Evolutionary conservation across 2,797 vertebrate genomes (phyloP).

Genomic region (Eospalax fontanierii): DNA sequence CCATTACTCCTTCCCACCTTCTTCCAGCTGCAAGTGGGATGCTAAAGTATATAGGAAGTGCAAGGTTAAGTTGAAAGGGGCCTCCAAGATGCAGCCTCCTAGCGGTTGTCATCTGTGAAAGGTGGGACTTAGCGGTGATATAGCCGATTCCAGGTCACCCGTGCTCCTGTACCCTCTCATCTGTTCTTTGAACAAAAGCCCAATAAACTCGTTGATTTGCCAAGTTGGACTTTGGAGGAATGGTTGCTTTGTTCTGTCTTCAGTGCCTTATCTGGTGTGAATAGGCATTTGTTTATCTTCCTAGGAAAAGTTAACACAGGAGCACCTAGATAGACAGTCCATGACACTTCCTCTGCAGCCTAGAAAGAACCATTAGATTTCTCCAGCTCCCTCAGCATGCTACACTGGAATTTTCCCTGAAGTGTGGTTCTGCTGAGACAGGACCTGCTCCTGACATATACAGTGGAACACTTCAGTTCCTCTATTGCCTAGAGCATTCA

Average conservation of each 20-base stretch:
- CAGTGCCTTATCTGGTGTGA: background rate
- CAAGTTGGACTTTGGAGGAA: background rate
- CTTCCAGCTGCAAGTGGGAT: background rate
- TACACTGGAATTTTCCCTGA: background rate
- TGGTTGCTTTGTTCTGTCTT: background rate
- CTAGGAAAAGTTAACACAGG: background rate
- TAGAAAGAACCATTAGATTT: background rate
- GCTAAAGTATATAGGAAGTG: background rate
- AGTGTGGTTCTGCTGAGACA: background rate
- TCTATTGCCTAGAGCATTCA: background rate
- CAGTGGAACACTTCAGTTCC: background rate
- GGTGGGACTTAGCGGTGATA: background rate
- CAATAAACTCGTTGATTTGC: background rate
- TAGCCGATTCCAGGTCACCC: background rate
- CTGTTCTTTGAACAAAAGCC: background rate
- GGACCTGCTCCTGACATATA: background rate
- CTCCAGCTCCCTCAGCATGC: rapidly evolving
- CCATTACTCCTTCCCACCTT: background rate
- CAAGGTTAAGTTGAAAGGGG: background rate
- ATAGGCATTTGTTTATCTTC: background rate
- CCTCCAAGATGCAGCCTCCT: background rate
- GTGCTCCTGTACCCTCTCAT: background rate
- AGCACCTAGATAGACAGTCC: background rate
- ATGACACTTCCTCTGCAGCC: background rate
- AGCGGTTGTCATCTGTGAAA: background rate